Conservation (phyloP, 1,140 invertebrate species). For the Neuroterus valhalla region DNA sequence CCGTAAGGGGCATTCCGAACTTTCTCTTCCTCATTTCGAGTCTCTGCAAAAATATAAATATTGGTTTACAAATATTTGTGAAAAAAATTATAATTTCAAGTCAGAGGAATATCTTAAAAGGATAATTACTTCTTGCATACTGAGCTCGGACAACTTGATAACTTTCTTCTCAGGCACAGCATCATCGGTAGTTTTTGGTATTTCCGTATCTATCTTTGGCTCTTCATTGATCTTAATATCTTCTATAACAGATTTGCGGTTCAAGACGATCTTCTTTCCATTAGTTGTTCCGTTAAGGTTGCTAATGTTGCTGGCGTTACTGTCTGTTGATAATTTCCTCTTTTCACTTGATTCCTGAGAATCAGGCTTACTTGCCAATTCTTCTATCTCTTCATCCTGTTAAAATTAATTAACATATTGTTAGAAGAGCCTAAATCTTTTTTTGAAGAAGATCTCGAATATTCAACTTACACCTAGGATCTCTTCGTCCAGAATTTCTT, state of each 20-base stretch:
- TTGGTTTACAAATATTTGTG: conserved; percentile 9
- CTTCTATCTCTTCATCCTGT: conserved; percentile 73
- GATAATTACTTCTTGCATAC: conserved; percentile 78
- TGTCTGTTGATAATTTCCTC: conserved; percentile 65
- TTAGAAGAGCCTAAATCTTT: not conserved
- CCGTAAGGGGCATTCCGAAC: conserved; percentile 81
- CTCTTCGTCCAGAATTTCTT: conserved; percentile 75
- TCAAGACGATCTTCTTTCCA: conserved; percentile 80
- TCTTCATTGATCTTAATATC: conserved; percentile 64
- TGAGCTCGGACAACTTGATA: conserved; percentile 79
- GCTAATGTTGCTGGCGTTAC: conserved; percentile 44
- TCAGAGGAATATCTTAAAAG: conserved; percentile 12
- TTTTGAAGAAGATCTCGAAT: conserved; percentile 23
- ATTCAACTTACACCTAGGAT: conserved; percentile 70
- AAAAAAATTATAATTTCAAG: not conserved
- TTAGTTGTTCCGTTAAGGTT: conserved; percentile 34
- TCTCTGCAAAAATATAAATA: conserved; percentile 68
- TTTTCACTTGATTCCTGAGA: conserved; percentile 64
- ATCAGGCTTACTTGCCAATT: conserved; percentile 67
- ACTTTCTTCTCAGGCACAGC: conserved; percentile 72
- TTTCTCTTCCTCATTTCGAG: conserved; percentile 87
- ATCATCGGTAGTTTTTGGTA: conserved; percentile 42
- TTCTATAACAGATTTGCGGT: conserved; percentile 78
- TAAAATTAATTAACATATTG: conserved; percentile 30
- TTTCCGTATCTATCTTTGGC: conserved; percentile 52